Percentiles rank a stretch among this genome's conserved stretches.
These are phyloP conservation scores for Polietes domitor DNA, from an alignment of 2,888 invertebrate species.

Conservation along the genomic window DNA sequence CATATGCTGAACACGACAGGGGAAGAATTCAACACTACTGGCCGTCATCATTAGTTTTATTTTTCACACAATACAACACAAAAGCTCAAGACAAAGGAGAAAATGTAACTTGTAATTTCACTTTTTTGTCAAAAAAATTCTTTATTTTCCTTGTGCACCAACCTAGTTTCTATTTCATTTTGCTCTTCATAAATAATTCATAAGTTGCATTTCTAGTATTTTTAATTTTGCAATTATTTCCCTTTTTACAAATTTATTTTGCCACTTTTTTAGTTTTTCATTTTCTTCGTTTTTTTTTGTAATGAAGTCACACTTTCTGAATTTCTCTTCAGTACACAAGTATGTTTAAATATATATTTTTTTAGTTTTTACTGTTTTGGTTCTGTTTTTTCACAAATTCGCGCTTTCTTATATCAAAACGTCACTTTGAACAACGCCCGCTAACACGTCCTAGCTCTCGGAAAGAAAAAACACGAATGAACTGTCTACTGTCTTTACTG, in stretches of 20 bases:
- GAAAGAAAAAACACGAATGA: constrained; percentile 12
- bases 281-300: constrained; percentile 6
- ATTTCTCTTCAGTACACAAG: constrained; percentile 7
- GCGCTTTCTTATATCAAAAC: neutral
- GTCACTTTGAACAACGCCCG: neutral
- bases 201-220: constrained; percentile 21
- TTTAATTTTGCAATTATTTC: constrained; percentile 21
- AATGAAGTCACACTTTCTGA: constrained; percentile 10
- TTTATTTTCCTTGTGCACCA: neutral
- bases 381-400: neutral
- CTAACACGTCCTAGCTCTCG: neutral
- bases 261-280: neutral
- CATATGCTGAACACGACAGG: constrained; percentile 49
- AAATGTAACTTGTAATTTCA: constrained; percentile 9
- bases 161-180: constrained; percentile 10
- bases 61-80: neutral
- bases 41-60: constrained; percentile 47
- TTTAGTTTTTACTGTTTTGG: neutral
- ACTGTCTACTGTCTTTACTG: constrained; percentile 30
- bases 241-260: constrained; percentile 7
- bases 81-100: neutral
- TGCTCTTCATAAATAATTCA: constrained; percentile 28
- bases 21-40: constrained; percentile 53
- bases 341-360: neutral
- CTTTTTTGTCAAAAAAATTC: neutral